Conservation (phyloP, 2,113 vertebrate genomes). For the Pimephales promelas region DNA sequence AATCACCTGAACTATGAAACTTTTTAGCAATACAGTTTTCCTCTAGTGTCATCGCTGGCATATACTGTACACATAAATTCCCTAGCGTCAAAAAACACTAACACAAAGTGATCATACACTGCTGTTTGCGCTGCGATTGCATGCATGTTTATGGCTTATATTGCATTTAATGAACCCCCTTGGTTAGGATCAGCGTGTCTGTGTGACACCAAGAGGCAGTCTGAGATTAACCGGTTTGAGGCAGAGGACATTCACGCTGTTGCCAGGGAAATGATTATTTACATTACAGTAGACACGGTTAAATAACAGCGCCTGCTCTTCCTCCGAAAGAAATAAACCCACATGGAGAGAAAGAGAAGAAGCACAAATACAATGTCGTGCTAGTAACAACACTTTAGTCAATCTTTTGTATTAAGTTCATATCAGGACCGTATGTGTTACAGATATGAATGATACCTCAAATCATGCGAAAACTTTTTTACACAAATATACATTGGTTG, state of each 20-base stretch:
- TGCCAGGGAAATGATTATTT: slow-evolving; percentile 53
- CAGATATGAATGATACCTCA: slow-evolving; percentile 14
- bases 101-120: background rate
- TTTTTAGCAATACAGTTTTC: background rate
- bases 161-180: slow-evolving; percentile 26
- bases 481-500: background rate
- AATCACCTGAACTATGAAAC: background rate
- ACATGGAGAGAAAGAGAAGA: slow-evolving; percentile 11
- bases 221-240: slow-evolving; percentile 34
- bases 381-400: background rate
- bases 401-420: slow-evolving; percentile 18
- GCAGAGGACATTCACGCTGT: slow-evolving; percentile 25
- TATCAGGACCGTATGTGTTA: slow-evolving; percentile 30
- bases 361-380: slow-evolving; percentile 24
- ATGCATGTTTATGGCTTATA: slow-evolving; percentile 19
- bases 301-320: slow-evolving; percentile 45
- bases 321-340: slow-evolving; percentile 9
- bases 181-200: slow-evolving; percentile 34
- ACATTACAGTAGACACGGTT: slow-evolving; percentile 48
- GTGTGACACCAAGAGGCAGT: slow-evolving; percentile 15
- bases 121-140: background rate
- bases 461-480: background rate
- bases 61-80: background rate
- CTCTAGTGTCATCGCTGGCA: background rate
- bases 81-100: background rate